Conservation (phyloP, 1,140 invertebrate genomes). For the Apis laboriosa region DNA sequence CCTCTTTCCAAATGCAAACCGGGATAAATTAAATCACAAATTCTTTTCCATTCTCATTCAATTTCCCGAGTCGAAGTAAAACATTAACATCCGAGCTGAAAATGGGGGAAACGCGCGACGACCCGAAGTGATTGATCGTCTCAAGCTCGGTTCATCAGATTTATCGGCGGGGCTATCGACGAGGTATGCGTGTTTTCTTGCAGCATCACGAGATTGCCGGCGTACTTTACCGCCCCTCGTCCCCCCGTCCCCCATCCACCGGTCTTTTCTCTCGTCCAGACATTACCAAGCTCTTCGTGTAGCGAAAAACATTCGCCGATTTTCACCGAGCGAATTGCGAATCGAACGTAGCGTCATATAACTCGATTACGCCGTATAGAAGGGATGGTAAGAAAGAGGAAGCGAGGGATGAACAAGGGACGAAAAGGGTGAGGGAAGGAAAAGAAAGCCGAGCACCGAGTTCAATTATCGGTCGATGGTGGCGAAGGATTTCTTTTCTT, state of each 20-base stretch:
- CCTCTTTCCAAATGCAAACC: no score
- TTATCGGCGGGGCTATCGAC: slow-evolving; percentile 47
- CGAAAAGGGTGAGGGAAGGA: background rate
- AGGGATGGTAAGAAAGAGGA: slow-evolving; percentile 27
- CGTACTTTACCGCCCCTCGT: slow-evolving; percentile 43
- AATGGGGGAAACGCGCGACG: background rate
- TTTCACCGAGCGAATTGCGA: slow-evolving; percentile 72
- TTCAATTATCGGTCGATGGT: slow-evolving; percentile 72
- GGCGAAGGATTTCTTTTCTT: slow-evolving; percentile 41
- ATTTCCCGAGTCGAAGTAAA: background rate
- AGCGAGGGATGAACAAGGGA: background rate
- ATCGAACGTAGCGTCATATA: slow-evolving; percentile 71
- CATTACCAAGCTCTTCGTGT: slow-evolving; percentile 55
- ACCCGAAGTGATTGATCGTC: slow-evolving; percentile 39
- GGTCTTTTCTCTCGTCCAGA: slow-evolving; percentile 60
- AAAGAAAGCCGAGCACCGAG: slow-evolving; percentile 60
- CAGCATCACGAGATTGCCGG: slow-evolving; percentile 67
- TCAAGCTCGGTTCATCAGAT: slow-evolving; percentile 42
- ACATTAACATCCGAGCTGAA: background rate
- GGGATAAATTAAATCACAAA: background rate
- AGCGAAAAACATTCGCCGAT: slow-evolving; percentile 71
- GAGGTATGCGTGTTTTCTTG: slow-evolving; percentile 66
- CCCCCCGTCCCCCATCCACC: slow-evolving; percentile 26
- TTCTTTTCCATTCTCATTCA: no score
- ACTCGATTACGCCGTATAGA: slow-evolving; percentile 72